These are phyloP conservation scores for Henricia sp. DNA, from an alignment of 53 echinoderm and acorn worm species.

Conservation along the genomic window DNA sequence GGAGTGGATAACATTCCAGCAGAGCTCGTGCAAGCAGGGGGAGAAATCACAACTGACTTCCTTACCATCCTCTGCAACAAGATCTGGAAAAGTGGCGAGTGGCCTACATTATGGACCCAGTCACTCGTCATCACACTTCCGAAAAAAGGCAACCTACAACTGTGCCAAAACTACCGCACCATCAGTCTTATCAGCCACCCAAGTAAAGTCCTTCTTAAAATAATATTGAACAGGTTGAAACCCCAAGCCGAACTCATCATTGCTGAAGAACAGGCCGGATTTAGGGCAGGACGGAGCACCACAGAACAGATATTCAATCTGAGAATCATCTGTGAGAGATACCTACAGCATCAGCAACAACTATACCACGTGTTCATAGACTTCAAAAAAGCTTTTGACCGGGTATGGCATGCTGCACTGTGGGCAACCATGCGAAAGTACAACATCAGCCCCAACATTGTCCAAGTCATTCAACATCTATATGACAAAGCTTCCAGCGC, in stretches of 20 bases:
- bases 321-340: slow-evolving; percentile 14
- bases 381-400: slow-evolving; percentile 39
- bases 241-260: slow-evolving; percentile 44
- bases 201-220: slow-evolving; percentile 9
- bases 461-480: too few relatives aligned
- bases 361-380: slow-evolving; percentile 35
- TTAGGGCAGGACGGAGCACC: too few relatives aligned
- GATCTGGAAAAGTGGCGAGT: not conserved
- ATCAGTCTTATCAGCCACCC: too few relatives aligned
- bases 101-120: slow-evolving; percentile 45
- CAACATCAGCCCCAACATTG: too few relatives aligned
- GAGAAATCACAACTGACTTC: not conserved
- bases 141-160: too few relatives aligned
- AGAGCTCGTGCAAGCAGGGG: too few relatives aligned
- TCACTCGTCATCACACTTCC: slow-evolving; percentile 48
- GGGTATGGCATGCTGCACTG: too few relatives aligned
- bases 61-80: slow-evolving; percentile 38
- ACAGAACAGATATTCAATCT: slow-evolving; percentile 44
- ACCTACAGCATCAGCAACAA: slow-evolving; percentile 5
- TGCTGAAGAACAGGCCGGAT: slow-evolving; percentile 38
- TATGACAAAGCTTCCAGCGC: slow-evolving; percentile 57
- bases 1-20: too few relatives aligned
- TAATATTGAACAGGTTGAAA: slow-evolving; percentile 25
- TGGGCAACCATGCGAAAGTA: too few relatives aligned
- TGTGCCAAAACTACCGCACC: slow-evolving; percentile 14